Conservation (phyloP, 2,888 invertebrate genomes). For the Pomacea canaliculata region DNA sequence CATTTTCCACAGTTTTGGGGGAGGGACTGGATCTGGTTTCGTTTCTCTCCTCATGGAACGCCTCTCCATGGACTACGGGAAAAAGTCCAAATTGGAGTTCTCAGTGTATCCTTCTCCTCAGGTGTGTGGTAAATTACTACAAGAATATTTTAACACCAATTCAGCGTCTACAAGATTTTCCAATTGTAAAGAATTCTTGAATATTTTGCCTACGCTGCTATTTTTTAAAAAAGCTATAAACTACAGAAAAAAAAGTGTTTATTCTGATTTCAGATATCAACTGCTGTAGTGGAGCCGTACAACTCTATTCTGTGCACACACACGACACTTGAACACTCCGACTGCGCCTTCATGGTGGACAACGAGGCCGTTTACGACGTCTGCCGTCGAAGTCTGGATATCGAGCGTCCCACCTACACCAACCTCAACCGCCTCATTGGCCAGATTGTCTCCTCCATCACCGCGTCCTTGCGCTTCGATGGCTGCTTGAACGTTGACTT, state of each 20-base stretch:
- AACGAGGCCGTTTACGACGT: conserved; percentile 90
- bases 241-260: background rate
- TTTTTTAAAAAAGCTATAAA: no score
- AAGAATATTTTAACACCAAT: background rate
- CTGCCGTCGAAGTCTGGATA: conserved; percentile 83
- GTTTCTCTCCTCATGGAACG: conserved; percentile 89
- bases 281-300: conserved; percentile 36
- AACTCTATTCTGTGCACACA: conserved; percentile 35
- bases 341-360: conserved; percentile 96
- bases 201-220: no score
- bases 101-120: conserved; percentile 80
- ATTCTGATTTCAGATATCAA: conserved; percentile 34
- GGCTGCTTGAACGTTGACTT: conserved; percentile 26
- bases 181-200: background rate
- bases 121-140: background rate
- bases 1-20: conserved; percentile 89
- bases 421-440: conserved; percentile 74
- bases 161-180: background rate
- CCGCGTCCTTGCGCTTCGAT: conserved; percentile 26
- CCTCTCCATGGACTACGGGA: conserved; percentile 83
- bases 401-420: conserved; percentile 87
- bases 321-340: conserved; percentile 86
- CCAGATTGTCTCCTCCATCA: conserved; percentile 26
- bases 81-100: conserved; percentile 81
- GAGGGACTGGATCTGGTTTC: conserved; percentile 76